Conservation (phyloP, 2,113 vertebrate species). For the Dicerorhinus sumatrensis region DNA sequence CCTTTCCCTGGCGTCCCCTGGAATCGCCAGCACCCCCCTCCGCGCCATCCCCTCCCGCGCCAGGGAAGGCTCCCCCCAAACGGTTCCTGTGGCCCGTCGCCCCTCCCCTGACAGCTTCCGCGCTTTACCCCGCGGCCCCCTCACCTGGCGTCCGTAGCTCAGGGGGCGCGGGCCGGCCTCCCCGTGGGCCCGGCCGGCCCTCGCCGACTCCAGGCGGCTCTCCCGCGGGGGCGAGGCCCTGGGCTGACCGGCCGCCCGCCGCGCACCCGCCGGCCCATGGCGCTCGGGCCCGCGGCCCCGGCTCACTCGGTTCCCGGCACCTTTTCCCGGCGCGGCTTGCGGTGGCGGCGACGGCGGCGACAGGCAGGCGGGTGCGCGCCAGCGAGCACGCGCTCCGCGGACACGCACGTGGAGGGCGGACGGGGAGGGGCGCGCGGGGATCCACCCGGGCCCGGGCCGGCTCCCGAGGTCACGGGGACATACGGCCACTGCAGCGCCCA, state of each 20-base stretch:
- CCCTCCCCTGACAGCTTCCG: not conserved
- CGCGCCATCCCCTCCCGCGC: not conserved
- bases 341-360: not conserved
- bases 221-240: conserved; percentile 68
- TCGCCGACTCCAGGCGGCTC: conserved; percentile 67
- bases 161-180: conserved; percentile 72
- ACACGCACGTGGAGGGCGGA: conserved; percentile 77
- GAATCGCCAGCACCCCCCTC: not conserved
- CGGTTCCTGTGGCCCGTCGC: not conserved
- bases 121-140: not conserved
- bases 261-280: conserved; percentile 75
- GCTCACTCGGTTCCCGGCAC: conserved; percentile 56
- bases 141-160: conserved; percentile 77
- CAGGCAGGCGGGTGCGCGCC: conserved; percentile 58
- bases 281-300: conserved; percentile 75
- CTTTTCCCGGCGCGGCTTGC: conserved; percentile 62
- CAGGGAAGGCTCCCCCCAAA: not conserved
- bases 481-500: conserved; percentile 65
- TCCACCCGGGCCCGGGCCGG: conserved; percentile 46
- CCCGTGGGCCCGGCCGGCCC: conserved; percentile 65
- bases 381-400: conserved; percentile 58
- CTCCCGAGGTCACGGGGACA: conserved; percentile 76
- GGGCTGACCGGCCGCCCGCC: conserved; percentile 58
- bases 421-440: conserved; percentile 62
- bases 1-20: conserved; percentile 59